Evolutionary conservation across 2,888 invertebrate species (phyloP).

Genomic region (Orthonychiurus folsomi): DNA sequence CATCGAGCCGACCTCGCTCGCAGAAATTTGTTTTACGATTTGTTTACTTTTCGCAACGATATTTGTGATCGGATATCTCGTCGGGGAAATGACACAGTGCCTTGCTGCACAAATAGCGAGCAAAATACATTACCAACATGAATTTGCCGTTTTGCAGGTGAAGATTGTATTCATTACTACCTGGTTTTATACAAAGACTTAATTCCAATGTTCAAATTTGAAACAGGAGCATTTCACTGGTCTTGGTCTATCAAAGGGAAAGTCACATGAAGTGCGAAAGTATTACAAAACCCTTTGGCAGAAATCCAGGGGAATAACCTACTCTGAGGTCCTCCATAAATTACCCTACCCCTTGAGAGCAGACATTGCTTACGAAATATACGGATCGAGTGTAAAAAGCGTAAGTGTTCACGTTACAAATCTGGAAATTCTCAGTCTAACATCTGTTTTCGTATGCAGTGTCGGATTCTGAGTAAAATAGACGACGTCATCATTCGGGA

Average conservation of each 20-base stretch:
- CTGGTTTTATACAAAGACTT: background rate
- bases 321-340: slow-evolving; percentile 22
- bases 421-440: too few species aligned
- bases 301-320: slow-evolving; percentile 25
- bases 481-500: slow-evolving; percentile 33
- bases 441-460: slow-evolving; percentile 20
- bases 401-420: slow-evolving; percentile 15
- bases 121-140: slow-evolving; percentile 36
- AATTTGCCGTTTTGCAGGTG: slow-evolving; percentile 33
- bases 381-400: slow-evolving; percentile 30
- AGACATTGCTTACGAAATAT: slow-evolving; percentile 33
- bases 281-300: slow-evolving; percentile 31
- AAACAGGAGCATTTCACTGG: slow-evolving; percentile 24
- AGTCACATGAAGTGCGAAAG: slow-evolving; percentile 24
- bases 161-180: background rate
- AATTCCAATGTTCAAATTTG: background rate
- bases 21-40: slow-evolving; percentile 25
- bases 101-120: slow-evolving; percentile 33
- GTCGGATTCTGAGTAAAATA: slow-evolving; percentile 29
- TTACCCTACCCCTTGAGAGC: slow-evolving; percentile 33
- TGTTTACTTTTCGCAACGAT: slow-evolving; percentile 29
- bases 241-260: slow-evolving; percentile 27
- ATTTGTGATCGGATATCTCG: slow-evolving; percentile 32
- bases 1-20: slow-evolving; percentile 18
- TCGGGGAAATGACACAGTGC: slow-evolving; percentile 37